Evolutionary conservation across 2,113 vertebrate genomes (phyloP), one percentile per base, ranked within the genome.

Genomic region (Nibea albiflora): DNA sequence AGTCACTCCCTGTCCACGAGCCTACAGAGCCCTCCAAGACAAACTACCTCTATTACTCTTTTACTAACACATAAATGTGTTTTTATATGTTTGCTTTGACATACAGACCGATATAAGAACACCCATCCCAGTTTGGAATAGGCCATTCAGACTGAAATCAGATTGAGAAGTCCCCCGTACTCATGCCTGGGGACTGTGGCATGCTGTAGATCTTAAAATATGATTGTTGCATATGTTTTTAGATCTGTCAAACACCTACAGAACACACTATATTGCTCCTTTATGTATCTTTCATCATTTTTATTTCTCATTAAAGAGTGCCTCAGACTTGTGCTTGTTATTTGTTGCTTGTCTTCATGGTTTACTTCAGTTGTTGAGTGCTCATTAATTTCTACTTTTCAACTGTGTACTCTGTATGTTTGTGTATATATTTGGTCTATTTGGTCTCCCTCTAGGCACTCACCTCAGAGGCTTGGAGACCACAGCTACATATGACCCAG

Each of bases 381-480:
- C 16, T 60, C 8, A 53, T 46, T 63, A 1, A 46, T 53, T 31
- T 58, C 9, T 52, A 1, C 4, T 42, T 61, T 64, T 58, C 35
- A 24, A 20, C 19, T 56, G 3, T 76, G 2, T 52, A 4, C 28
- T 80, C 15, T 81, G 22, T 65, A 19, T 62, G 20, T 69, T 24
- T 69, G 28, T 64, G 22, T 81, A 8, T 74, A 67, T 70, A 28
- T 75, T 26, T 66, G 80, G 76, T 46, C 58, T 53, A 22, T 49
- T 42, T 42, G n/a, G 3, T 47, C 3, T 73, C 20, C 15, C 17
- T 80, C 35, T 61, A 99, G 98, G 98, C 68, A 97, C 98, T 46
- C 98, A 99, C 74, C 95, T 99, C 74, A 95, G 98, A 77, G 97
- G 96, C 26, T 86, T 99, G 66, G 98, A 99, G 94, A 99, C 98